Conservation (phyloP, 23 tunicate genomes). For the Trididemnum nubilum region DNA sequence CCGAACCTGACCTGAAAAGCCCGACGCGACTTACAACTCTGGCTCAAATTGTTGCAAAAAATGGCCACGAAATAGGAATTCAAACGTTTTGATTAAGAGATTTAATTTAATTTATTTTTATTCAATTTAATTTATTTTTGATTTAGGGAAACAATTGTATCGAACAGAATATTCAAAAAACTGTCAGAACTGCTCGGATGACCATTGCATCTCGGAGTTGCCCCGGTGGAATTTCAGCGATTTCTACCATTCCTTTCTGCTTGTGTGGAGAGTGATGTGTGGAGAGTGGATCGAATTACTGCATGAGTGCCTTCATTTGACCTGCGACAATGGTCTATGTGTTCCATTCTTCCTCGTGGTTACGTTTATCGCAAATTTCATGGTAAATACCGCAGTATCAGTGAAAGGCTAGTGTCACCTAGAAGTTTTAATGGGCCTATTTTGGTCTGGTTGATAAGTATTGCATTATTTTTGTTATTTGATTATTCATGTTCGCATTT, state of each 20-base stretch:
- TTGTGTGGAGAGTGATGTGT: slow-evolving; percentile 96
- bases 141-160: slow-evolving; percentile 82
- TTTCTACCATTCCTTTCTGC: slow-evolving; percentile 80
- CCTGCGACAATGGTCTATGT: slow-evolving; percentile 55
- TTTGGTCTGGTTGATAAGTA: not conserved
- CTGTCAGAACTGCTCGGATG: slow-evolving; percentile 13
- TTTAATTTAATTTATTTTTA: no score
- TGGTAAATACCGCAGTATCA: slow-evolving; percentile 78
- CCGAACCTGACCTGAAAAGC: no score
- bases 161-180: slow-evolving; percentile 38
- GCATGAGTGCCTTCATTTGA: slow-evolving; percentile 70
- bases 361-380: slow-evolving; percentile 83
- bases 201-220: slow-evolving; percentile 18
- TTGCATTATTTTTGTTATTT: no score
- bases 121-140: no score
- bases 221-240: slow-evolving; percentile 94
- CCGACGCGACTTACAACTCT: no score
- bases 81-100: no score
- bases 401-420: no score
- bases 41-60: no score
- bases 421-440: no score
- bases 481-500: no score
- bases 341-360: slow-evolving; percentile 65
- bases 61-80: no score
- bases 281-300: slow-evolving; percentile 97